Evolutionary conservation across 2,888 invertebrate species (phyloP).

Genomic region (Apamea epomidion): DNA sequence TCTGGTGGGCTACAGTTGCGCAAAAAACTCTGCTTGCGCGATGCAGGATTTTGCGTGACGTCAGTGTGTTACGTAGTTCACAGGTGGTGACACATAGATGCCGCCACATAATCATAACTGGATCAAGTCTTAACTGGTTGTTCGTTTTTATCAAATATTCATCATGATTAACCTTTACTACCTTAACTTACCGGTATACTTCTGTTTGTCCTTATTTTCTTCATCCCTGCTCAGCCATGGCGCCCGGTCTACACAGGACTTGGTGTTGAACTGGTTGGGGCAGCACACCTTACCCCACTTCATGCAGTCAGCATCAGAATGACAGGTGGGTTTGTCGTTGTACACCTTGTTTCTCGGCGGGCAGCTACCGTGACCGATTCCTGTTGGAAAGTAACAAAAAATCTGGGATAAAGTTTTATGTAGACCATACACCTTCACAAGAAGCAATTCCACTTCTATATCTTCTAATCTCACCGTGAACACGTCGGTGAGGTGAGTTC

Average conservation of each 20-base stretch:
- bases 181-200: constrained; percentile 24
- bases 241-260: constrained; percentile 90
- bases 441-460: background rate
- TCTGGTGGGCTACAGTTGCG: background rate
- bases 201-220: background rate
- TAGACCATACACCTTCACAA: no score
- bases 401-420: background rate
- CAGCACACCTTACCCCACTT: constrained; percentile 89
- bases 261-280: constrained; percentile 92
- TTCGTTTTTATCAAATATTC: background rate
- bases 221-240: constrained; percentile 55
- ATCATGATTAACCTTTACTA: background rate
- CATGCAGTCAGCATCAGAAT: constrained; percentile 89
- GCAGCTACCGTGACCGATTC: constrained; percentile 42
- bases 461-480: no score
- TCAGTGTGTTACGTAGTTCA: background rate
- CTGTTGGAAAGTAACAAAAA: background rate
- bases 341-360: constrained; percentile 59
- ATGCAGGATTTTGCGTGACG: background rate
- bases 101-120: background rate
- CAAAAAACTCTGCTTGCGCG: background rate
- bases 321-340: constrained; percentile 52
- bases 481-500: no score
- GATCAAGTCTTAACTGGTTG: background rate
- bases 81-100: background rate